Base-by-base conservation (phyloP, 2,797 vertebrate species). In the Petrocephalus schoutedeni region DNA sequence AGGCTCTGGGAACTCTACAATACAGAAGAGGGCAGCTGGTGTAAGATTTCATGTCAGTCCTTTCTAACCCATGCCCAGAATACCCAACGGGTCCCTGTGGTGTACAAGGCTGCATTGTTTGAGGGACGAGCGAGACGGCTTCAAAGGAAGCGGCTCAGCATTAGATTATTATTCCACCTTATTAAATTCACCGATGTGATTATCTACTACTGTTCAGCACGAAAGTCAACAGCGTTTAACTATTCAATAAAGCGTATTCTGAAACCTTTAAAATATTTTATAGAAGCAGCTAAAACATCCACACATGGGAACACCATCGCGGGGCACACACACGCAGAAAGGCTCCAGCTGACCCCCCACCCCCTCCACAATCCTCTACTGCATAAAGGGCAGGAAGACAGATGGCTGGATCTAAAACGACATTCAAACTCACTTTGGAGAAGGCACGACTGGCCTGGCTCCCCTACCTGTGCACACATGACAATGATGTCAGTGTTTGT, bases 401-500 rank as follows among this genome's bases (percentile, higher is more conserved):
- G 36, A 10, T 49, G 41, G 74, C 9, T 80, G 74, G 74, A 80
- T 80, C 74, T n/a, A 45, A 80, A 80, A 80, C 14, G 8, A 80
- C 19, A 80, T n/a, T 7, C 6, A 41, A 77, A 49, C 16, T n/a
- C 74, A 77, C 2, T 53, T 9, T 85, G 23, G 36, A 86, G 21
- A 41, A 2, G 32, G 8, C 12, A n/a, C 1, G 36, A 36, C 32
- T 51, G n/a, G 4, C 49, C 23, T 36, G 8, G 12, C 41, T 74
- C 0, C 1, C 92, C 74, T 89, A 98, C 97, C 97, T 98, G 97
- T 0, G 98, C 98, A 89, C 98, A 99, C 96, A 98, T 98, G 64
- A 99, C 92, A 87, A 99, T 97, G 90, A 99, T 98, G 92, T 99
- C 98, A 0, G 98, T 98, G 94, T 99, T 99, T 19, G 98, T 97